Conservation (phyloP, 1,140 invertebrate species). For the Ectropis grisescens region DNA sequence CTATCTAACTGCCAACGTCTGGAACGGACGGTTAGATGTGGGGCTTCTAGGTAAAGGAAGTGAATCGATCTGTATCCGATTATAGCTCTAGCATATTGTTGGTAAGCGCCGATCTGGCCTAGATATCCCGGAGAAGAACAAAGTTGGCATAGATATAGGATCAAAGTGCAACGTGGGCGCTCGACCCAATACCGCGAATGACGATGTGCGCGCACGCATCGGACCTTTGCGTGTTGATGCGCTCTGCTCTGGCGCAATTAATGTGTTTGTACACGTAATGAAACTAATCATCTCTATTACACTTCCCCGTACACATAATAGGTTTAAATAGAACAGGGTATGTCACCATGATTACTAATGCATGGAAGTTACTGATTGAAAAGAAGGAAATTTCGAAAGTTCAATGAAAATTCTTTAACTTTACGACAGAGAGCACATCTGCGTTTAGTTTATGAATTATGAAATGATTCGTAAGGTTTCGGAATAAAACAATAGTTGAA, state of each 20-base stretch:
- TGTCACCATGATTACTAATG: neutral
- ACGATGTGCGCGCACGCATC: slow-evolving; percentile 37
- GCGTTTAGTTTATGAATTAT: too few species aligned
- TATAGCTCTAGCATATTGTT: slow-evolving; percentile 24
- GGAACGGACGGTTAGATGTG: too few species aligned
- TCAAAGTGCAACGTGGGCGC: slow-evolving; percentile 65
- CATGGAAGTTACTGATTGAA: neutral
- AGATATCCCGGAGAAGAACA: slow-evolving; percentile 58
- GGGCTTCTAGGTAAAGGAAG: too few species aligned
- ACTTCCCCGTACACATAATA: neutral
- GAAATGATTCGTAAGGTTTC: too few species aligned
- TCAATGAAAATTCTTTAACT: neutral
- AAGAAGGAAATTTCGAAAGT: neutral
- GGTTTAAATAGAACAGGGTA: neutral
- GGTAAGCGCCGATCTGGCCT: slow-evolving; percentile 35
- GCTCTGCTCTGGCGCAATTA: slow-evolving; percentile 31
- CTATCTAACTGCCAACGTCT: too few species aligned
- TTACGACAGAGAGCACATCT: too few species aligned
- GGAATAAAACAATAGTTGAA: slow-evolving; percentile 55
- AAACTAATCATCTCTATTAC: neutral
- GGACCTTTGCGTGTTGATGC: slow-evolving; percentile 26
- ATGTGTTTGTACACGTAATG: slow-evolving; percentile 16
- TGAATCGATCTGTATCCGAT: slow-evolving; percentile 26
- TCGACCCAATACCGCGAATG: slow-evolving; percentile 58
- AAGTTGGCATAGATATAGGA: slow-evolving; percentile 65